Evolutionary conservation across 2,888 invertebrate genomes (phyloP).

Genomic region (Adineta ricciae): DNA sequence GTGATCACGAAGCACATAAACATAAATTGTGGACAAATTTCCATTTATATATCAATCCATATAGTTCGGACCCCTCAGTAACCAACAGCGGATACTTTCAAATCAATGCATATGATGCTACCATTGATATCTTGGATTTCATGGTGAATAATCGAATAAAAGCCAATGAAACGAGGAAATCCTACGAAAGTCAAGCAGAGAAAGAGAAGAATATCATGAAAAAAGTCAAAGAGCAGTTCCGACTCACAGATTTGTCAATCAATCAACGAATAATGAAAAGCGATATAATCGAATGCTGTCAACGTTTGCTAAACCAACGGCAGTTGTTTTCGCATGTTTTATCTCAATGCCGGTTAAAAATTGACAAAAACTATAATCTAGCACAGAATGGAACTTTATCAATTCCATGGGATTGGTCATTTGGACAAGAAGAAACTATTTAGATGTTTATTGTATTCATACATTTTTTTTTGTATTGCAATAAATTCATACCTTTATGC

Average conservation of each 20-base stretch:
- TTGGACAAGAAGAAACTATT: background rate
- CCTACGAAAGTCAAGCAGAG: background rate
- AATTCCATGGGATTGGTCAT: background rate
- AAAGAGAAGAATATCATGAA: background rate
- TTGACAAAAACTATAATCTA: background rate
- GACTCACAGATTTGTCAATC: background rate
- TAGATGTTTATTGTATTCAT: background rate
- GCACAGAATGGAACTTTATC: background rate
- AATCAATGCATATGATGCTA: background rate
- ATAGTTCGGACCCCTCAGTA: background rate
- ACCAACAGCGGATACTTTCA: background rate
- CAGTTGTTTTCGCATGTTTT: background rate
- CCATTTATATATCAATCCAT: background rate
- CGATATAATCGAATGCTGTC: background rate
- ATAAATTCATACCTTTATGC: background rate
- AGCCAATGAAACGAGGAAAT: background rate
- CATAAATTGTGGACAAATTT: background rate
- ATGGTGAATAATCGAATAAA: background rate
- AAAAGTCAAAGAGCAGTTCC: background rate
- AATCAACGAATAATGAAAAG: background rate
- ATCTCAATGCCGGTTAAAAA: background rate
- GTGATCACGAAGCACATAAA: background rate
- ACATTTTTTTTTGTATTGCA: background rate
- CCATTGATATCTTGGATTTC: background rate
- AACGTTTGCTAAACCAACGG: background rate